Base-by-base conservation (phyloP, 1,140 invertebrate genomes). In the Cotesia typhae region DNA sequence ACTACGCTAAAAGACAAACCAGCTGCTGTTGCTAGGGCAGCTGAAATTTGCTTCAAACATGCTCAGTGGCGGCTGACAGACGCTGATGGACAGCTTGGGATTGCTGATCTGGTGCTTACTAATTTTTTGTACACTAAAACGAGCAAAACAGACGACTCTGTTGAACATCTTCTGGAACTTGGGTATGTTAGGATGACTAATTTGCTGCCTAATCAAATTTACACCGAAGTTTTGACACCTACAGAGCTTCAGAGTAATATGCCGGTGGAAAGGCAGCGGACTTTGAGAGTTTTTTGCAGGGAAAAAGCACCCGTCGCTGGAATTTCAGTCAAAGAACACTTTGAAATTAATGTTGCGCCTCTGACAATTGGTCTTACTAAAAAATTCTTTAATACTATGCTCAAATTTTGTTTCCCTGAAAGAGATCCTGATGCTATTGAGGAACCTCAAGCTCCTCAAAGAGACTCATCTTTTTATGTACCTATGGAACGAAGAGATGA, bases 381-480 rank as follows among this genome's bases (percentile, higher is more conserved):
- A 85, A 96, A 98, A 82, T 98, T 99, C 85, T 99, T 97, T 87
- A 96, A 95, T 81, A 98, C 95, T 9, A 97, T 99, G 94, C 90
- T 99, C 77, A 96, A 94, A 82, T 99, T 99, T 84, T 99, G 98
- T 83, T 99, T 99, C 84, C 97, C 98, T n/a, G 97, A 97, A 84
- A 92, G 96, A 76, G 94, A 96, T 86, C 93, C 94, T 0, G 94
- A 95, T 72, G 90, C 90, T 36, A 92, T 93, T 72, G 94, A 96
- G 76, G 92, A 92, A 75, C 84, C 80, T 17, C 85, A 86, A 20
- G 87, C 88, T 1, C 85, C 90, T 0, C 88, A 88, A 74, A 92
- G 94, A 81, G 94, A 96, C 80, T 94, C 94, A 0, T 95, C 93
- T 79, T 96, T 96, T 85, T 96, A 96, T 86, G 94, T 96, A 1